Percentiles rank a stretch among this genome's conserved stretches.
These are phyloP conservation scores for Pandemis heparana DNA, from an alignment of 2,888 invertebrate species.

Conservation along the genomic window DNA sequence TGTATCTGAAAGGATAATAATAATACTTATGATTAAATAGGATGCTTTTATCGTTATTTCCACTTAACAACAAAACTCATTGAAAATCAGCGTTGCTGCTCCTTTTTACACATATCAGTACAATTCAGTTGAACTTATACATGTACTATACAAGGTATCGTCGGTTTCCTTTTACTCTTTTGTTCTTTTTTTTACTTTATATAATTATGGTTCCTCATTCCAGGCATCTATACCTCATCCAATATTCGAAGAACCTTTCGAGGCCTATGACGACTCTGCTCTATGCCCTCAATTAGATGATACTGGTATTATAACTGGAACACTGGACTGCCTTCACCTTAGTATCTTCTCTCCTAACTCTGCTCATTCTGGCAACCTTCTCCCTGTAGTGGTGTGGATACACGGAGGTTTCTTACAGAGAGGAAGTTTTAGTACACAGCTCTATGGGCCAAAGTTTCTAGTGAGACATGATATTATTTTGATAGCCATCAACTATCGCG, in stretches of 20 bases:
- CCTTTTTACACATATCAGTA: too few relatives aligned
- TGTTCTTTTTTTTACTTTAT: too few relatives aligned
- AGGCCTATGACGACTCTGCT: conserved; percentile 60
- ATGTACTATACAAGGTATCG: too few relatives aligned
- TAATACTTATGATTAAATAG: too few relatives aligned
- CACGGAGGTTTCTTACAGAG: conserved; percentile 41
- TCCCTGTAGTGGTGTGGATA: conserved; percentile 43
- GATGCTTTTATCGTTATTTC: too few relatives aligned
- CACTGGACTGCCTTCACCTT: conserved; percentile 84
- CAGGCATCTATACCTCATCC: conserved; percentile 56
- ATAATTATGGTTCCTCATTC: conserved; percentile 41
- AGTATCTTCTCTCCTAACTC: conserved; percentile 68
- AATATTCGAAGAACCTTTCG: conserved; percentile 54
- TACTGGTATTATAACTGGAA: conserved; percentile 59
- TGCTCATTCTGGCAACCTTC: conserved; percentile 35
- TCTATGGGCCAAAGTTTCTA: conserved; percentile 30
- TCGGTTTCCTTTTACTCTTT: too few relatives aligned
- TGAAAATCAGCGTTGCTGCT: too few relatives aligned
- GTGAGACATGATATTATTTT: conserved; percentile 44
- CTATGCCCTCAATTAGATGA: conserved; percentile 60
- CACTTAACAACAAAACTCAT: too few relatives aligned
- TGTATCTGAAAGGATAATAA: too few relatives aligned
- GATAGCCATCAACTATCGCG: conserved; percentile 43
- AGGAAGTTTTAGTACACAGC: conserved; percentile 20
- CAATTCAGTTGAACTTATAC: too few relatives aligned